A percentile compares a stretch with the other conserved stretches of the same genome.
Evolutionary conservation across 2,888 invertebrate species (phyloP).

Genomic region (Pasiphila rectangulata): DNA sequence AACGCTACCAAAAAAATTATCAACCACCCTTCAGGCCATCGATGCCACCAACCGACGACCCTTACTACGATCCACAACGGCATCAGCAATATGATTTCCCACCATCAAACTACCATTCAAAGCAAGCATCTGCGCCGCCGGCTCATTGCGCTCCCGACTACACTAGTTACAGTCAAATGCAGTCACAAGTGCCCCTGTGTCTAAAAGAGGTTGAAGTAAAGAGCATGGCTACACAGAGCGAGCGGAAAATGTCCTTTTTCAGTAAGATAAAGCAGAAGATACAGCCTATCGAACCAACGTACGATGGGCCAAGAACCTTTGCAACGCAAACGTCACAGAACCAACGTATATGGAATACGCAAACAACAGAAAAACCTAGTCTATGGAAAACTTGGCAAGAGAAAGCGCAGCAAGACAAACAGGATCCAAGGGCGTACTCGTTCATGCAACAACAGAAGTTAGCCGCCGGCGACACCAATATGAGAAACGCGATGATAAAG

Average conservation of each 20-base stretch:
- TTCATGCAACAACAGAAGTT: conserved; percentile 55
- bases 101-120: conserved; percentile 20
- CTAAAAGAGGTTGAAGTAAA: conserved; percentile 71
- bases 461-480: conserved; percentile 53
- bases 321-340: conserved; percentile 41
- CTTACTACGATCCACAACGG: conserved; percentile 15
- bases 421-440: conserved; percentile 45
- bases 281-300: conserved; percentile 32
- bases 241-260: conserved; percentile 59
- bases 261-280: conserved; percentile 54
- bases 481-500: conserved; percentile 60
- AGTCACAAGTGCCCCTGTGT: conserved; percentile 58
- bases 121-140: conserved; percentile 37
- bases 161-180: conserved; percentile 39
- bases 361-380: conserved; percentile 25
- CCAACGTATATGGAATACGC: conserved; percentile 20
- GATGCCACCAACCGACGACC: conserved; percentile 8
- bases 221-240: conserved; percentile 67
- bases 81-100: conserved; percentile 6
- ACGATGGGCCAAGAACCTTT: conserved; percentile 33
- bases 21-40: conserved; percentile 30
- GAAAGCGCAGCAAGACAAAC: conserved; percentile 34
- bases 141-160: conserved; percentile 34
- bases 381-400: conserved; percentile 55
- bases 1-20: conserved; percentile 8